Evolutionary conservation across 2,888 invertebrate species (phyloP), one percentile per base, ranked within the genome.

Genomic region (Eretmocerus hayati): DNA sequence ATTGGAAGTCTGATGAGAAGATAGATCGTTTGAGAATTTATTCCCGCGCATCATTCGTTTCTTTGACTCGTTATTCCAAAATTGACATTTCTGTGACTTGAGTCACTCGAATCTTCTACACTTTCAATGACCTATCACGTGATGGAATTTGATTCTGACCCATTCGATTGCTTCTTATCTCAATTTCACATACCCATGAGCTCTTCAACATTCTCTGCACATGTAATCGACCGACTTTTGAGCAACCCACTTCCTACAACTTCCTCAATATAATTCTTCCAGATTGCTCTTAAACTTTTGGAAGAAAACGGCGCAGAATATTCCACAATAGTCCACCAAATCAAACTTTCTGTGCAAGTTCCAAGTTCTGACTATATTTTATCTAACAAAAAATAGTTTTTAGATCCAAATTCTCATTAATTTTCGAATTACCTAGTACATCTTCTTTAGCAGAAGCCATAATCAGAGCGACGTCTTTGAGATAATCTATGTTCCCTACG

Each of bases 101-200:
- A n/a, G n/a, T n/a, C n/a, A n/a, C n/a, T n/a, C n/a, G n/a, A n/a
- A n/a, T n/a, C n/a, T n/a, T n/a, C n/a, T n/a, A n/a, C n/a, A n/a
- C n/a, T n/a, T n/a, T n/a, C n/a, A n/a, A n/a, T n/a, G n/a, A n/a
- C n/a, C n/a, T n/a, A n/a, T n/a, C n/a, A n/a, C n/a, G n/a, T n/a
- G n/a, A n/a, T n/a, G n/a, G n/a, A n/a, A n/a, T n/a, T n/a, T n/a
- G n/a, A n/a, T n/a, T n/a, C n/a, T n/a, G n/a, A n/a, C n/a, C n/a
- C n/a, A n/a, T n/a, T n/a, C n/a, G n/a, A n/a, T n/a, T n/a, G n/a
- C n/a, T n/a, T n/a, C n/a, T n/a, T n/a, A n/a, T n/a, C n/a, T n/a
- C n/a, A n/a, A n/a, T n/a, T n/a, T n/a, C 5, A 19, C 80, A 83
- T 79, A 54, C 88, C 87, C 74, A 90, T 81, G 68, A 87, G 77